Percentiles rank a stretch among this genome's conserved stretches.
Evolutionary conservation across 2,888 invertebrate genomes (phyloP).

Genomic region (Leptinotarsa peninsularis): DNA sequence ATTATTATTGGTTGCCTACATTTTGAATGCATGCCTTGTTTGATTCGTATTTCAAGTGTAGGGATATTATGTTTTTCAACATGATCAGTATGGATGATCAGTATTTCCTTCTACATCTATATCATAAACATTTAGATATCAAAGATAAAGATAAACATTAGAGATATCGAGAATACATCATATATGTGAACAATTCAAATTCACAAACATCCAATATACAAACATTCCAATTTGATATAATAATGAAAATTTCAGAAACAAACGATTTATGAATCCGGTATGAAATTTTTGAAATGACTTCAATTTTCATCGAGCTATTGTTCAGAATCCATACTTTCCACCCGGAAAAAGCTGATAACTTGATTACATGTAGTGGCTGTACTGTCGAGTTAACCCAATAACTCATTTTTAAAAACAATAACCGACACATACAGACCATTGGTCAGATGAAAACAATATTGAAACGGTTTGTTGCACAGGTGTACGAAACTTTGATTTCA

Average conservation of each 20-base stretch:
- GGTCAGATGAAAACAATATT: not conserved
- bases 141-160: no score
- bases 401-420: not conserved
- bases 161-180: no score
- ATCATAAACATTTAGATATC: no score
- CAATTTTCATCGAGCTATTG: not conserved
- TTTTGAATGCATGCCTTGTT: no score
- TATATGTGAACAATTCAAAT: no score
- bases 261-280: not conserved
- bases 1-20: no score
- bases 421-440: not conserved
- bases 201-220: not conserved
- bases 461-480: not conserved
- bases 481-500: not conserved
- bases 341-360: slow-evolving; percentile 1
- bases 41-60: no score
- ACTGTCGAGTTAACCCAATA: not conserved
- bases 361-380: not conserved
- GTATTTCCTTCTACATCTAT: no score
- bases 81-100: no score
- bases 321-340: not conserved
- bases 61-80: no score
- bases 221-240: not conserved
- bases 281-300: not conserved
- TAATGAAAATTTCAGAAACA: not conserved